Evolutionary conservation across 2,797 vertebrate species (phyloP).

Genomic region (Acrossocheilus wenchowensis): DNA sequence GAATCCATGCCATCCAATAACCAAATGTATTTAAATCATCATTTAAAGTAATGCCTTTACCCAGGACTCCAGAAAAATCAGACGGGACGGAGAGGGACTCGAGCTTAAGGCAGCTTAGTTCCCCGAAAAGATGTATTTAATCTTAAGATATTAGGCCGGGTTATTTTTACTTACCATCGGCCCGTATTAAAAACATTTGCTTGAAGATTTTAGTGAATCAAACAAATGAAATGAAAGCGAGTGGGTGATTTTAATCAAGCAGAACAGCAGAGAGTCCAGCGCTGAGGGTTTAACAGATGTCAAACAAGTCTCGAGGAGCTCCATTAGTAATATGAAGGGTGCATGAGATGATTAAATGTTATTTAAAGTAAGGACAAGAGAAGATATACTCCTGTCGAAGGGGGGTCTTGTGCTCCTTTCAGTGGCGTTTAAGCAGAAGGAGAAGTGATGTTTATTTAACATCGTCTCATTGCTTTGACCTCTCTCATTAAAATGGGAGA

Average conservation of each 20-base stretch:
- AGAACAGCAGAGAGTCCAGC: conserved; percentile 46
- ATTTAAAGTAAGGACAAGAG: conserved; percentile 81
- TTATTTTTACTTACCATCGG: conserved; percentile 81
- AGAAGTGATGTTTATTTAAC: conserved; percentile 52
- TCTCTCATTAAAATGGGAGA: conserved; percentile 59
- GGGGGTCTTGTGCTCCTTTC: conserved; percentile 32
- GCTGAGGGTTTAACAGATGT: conserved; percentile 59
- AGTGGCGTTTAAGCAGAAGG: conserved; percentile 41
- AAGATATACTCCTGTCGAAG: conserved; percentile 71
- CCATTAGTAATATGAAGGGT: conserved; percentile 68
- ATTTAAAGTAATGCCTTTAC: conserved; percentile 68
- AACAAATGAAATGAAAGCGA: conserved; percentile 47
- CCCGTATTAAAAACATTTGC: conserved; percentile 77
- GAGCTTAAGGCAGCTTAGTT: conserved; percentile 65
- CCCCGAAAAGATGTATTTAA: conserved; percentile 77
- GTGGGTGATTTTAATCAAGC: conserved; percentile 50
- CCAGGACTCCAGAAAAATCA: conserved; percentile 61
- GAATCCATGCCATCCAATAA: conserved; percentile 55
- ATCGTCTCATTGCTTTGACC: conserved; percentile 52
- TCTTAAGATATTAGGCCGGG: conserved; percentile 77
- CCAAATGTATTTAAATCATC: conserved; percentile 67
- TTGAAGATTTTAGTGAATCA: conserved; percentile 48
- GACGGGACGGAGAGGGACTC: conserved; percentile 1
- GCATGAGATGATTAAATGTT: conserved; percentile 83
- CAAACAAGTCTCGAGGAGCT: conserved; percentile 54